phyloP scores from a whole-genome alignment of 92 coral and sea anemone genomes.

The Muricea muricata region DNA sequence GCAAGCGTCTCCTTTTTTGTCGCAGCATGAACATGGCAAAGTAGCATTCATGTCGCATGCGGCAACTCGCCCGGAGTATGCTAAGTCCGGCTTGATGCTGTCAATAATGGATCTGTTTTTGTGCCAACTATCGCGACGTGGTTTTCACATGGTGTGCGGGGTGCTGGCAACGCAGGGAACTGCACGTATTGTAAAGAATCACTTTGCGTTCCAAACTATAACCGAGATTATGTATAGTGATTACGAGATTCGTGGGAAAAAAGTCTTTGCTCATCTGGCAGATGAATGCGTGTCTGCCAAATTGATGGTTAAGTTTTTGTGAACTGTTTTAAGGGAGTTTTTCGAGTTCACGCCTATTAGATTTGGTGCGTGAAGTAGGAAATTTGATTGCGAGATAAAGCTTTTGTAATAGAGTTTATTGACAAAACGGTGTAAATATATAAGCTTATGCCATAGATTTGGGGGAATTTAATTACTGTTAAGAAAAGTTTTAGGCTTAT shows the following conservation, averaged over 20 bases:
- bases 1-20: slow-evolving; percentile 2
- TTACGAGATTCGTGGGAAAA: neutral
- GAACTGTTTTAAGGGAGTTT: neutral
- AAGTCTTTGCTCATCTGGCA: neutral
- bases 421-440: no score
- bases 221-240: neutral
- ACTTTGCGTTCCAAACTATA: neutral
- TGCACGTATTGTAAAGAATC: neutral
- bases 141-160: neutral
- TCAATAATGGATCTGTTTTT: neutral
- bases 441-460: no score
- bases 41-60: slow-evolving; percentile 8
- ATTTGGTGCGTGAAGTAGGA: no score
- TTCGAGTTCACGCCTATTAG: no score
- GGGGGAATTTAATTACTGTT: no score
- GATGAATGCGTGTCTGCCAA: neutral
- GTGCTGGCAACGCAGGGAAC: neutral
- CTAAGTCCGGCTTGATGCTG: neutral
- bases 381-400: no score
- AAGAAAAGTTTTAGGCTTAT: no score
- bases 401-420: no score
- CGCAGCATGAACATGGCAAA: neutral
- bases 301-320: slow-evolving; percentile 5
- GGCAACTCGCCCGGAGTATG: neutral
- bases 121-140: neutral